Conservation (phyloP, 2,888 invertebrate species). For the Stratiomys singularior region DNA sequence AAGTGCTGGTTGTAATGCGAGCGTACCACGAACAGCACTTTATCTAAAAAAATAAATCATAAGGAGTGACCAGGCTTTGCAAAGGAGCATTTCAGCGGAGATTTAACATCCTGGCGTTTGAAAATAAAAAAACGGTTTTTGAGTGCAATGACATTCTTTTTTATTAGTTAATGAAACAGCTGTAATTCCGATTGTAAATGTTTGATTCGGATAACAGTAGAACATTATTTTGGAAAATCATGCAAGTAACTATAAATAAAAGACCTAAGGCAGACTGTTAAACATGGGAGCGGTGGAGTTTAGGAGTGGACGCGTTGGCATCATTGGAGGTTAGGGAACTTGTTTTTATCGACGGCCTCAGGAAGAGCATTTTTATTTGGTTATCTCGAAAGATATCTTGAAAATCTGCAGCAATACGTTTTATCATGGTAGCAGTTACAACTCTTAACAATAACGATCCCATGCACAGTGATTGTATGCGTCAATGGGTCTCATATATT, state of each 20-base stretch:
- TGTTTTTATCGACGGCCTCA: neutral
- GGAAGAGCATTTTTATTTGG: neutral
- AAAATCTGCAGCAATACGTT: too few species aligned
- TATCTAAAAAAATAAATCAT: neutral
- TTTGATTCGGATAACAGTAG: neutral
- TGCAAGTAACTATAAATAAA: neutral
- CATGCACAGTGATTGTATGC: neutral
- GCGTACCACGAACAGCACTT: neutral
- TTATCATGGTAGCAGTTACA: neutral
- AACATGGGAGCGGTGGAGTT: neutral
- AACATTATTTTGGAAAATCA: neutral
- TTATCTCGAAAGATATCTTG: too few species aligned
- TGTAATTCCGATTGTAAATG: too few species aligned
- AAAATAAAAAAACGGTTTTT: neutral
- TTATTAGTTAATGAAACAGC: too few species aligned
- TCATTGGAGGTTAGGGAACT: too few species aligned
- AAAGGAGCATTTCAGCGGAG: too few species aligned
- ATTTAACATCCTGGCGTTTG: neutral
- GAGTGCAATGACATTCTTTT: neutral
- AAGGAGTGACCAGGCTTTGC: neutral
- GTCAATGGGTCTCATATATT: neutral
- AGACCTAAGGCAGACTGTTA: neutral
- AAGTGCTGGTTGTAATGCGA: neutral
- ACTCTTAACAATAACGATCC: neutral
- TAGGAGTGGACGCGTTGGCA: too few species aligned